phyloP scores from a whole-genome alignment of 1,140 invertebrate genomes.

The Drosophila quadrilineata region DNA sequence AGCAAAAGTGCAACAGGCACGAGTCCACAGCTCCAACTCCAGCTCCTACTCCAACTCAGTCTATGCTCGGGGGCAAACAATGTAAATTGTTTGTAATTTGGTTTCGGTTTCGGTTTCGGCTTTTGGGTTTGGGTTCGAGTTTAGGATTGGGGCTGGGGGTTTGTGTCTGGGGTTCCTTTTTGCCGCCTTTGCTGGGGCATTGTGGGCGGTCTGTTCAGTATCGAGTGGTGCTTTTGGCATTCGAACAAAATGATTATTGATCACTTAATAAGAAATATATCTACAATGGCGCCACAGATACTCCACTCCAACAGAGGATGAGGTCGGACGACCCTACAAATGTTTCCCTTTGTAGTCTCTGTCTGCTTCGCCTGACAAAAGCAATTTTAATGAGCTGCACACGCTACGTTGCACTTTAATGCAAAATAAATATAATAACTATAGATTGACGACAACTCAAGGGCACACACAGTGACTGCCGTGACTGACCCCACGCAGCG shows the following conservation, averaged over 20 bases:
- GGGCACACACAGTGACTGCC: background rate
- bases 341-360: slow-evolving; percentile 3
- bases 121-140: background rate
- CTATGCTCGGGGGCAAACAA: slow-evolving; percentile 51
- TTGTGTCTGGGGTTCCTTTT: slow-evolving; percentile 30
- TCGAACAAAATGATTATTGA: slow-evolving; percentile 78
- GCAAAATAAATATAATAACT: slow-evolving; percentile 70
- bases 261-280: slow-evolving; percentile 73
- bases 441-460: slow-evolving; percentile 51
- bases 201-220: slow-evolving; percentile 38
- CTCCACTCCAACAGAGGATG: slow-evolving; percentile 5
- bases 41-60: background rate
- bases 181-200: slow-evolving; percentile 30
- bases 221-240: slow-evolving; percentile 69
- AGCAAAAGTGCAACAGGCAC: slow-evolving; percentile 69
- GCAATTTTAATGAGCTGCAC: slow-evolving; percentile 70
- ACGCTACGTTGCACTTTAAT: slow-evolving; percentile 71
- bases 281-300: slow-evolving; percentile 63
- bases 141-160: too few species aligned
- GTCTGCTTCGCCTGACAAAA: slow-evolving; percentile 51
- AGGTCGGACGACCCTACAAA: slow-evolving; percentile 11
- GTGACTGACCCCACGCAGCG: slow-evolving; percentile 18
- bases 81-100: slow-evolving; percentile 77
- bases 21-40: background rate
- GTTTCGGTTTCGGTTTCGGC: slow-evolving; percentile 44